phyloP scores from a whole-genome alignment of 1,140 invertebrate species.

The Megalopta genalis region DNA sequence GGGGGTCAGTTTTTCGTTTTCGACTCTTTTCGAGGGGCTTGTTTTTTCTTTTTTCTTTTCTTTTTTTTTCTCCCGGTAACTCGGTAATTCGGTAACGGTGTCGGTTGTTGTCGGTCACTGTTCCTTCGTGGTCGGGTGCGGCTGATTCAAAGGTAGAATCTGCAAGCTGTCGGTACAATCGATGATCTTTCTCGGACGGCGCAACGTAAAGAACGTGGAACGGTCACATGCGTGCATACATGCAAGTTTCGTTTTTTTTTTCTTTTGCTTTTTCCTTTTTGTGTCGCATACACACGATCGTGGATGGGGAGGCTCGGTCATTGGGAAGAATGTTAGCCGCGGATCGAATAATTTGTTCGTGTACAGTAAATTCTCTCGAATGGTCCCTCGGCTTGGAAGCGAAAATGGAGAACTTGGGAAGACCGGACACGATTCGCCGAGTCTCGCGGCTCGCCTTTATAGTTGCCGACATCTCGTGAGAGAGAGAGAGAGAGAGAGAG shows the following conservation, averaged over 20 bases:
- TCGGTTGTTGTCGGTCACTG: not conserved
- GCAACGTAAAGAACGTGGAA: conserved; percentile 30
- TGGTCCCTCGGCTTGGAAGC: too few species aligned
- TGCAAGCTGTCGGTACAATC: conserved; percentile 2
- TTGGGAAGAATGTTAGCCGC: not conserved
- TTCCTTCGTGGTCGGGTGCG: conserved; percentile 17
- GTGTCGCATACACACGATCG: conserved; percentile 44
- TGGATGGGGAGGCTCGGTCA: not conserved
- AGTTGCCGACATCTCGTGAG: too few species aligned
- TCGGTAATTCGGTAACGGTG: not conserved
- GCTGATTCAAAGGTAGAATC: not conserved
- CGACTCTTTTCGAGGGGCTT: too few species aligned
- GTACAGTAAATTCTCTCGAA: not conserved
- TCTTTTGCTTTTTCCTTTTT: not conserved
- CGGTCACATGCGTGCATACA: conserved; percentile 57
- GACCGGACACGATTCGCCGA: too few species aligned
- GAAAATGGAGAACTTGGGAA: too few species aligned
- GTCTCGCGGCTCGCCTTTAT: too few species aligned
- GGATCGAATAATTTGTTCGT: not conserved
- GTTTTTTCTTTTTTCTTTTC: too few species aligned
- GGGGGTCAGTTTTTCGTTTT: too few species aligned
- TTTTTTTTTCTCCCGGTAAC: too few species aligned
- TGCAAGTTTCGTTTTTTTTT: too few species aligned
- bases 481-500: too few species aligned
- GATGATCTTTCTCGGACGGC: not conserved